Evolutionary conservation across 2,888 invertebrate species (phyloP), one percentile per base, ranked within the genome.

Genomic region (Toxonevra muliebris): DNA sequence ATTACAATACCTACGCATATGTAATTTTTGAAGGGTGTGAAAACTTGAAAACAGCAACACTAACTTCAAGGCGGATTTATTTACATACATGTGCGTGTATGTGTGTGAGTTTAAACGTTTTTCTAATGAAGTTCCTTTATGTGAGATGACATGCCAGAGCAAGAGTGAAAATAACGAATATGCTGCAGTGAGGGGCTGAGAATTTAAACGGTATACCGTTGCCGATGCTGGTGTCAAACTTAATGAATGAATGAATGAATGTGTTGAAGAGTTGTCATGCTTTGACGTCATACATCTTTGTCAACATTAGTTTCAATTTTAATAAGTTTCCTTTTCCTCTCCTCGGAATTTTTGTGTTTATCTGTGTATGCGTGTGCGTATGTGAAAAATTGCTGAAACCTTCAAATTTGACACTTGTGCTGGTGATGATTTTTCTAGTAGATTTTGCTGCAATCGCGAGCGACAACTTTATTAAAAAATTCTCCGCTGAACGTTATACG

Each of bases 281-380:
- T 68, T 48, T 66, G 68, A 67, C 61, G 57, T 54, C 62, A 65
- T 80, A 79, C 78, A 79, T 81, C 81, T 77, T 79, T 81, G 81
- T 81, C 82, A 81, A 79, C 80, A 79, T 76, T 75, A 79, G 76
- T 75, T 76, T 75, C 71, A 77, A 78, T 74, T 75, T 79, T 76
- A 77, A 80, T 79, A 77, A 77, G 73, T 80, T 79, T 77, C 71
- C 73, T 75, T 80, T 79, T 77, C 71, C 73, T 75, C 48, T 48
- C 0, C 52, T 41, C 41, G 50, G 52, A 52, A 52, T 15, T 41
- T 40, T 19, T 17, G 52, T 52, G 30, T 30, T 7, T 30, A 4
- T 7, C 7, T 30, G 3, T 30, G 30, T 30, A 7, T 30, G 30
- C 7, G 30, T 30, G 30, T 30, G 30, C 2, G 30, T 30, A n/a